A percentile compares a stretch with the other conserved stretches of the same genome.
Conservation (phyloP, 1,140 invertebrate species). For the roundworm (Caenorhabditis elegans) region DNA sequence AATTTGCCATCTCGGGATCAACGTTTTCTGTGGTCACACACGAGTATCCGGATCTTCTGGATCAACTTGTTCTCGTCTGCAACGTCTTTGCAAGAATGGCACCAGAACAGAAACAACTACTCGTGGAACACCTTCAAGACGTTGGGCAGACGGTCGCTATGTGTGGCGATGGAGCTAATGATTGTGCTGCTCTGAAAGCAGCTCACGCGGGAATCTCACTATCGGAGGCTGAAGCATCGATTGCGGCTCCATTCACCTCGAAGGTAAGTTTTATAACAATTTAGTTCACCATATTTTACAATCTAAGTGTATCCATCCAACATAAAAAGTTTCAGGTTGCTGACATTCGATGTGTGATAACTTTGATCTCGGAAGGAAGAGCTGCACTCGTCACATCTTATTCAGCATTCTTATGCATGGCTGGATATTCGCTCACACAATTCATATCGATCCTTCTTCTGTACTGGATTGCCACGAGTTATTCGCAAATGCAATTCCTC, state of each 20-base stretch:
- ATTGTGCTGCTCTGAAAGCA: conserved; percentile 80
- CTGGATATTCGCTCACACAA: conserved; percentile 87
- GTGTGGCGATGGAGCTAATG: conserved; percentile 92
- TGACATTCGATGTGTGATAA: conserved; percentile 86
- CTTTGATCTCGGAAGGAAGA: conserved; percentile 81
- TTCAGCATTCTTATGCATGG: conserved; percentile 96
- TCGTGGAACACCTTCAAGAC: conserved; percentile 80
- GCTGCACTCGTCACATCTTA: conserved; percentile 92
- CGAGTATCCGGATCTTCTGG: conserved; percentile 63
- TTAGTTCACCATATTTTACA: background rate
- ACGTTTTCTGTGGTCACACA: conserved; percentile 61
- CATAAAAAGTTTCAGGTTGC: conserved; percentile 68
- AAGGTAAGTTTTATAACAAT: conserved; percentile 68
- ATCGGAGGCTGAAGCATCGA: conserved; percentile 89
- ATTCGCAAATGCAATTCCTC: conserved; percentile 71
- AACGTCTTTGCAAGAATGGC: conserved; percentile 91
- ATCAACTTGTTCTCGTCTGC: conserved; percentile 64
- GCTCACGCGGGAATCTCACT: conserved; percentile 93
- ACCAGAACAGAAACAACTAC: conserved; percentile 90
- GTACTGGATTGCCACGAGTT: conserved; percentile 72
- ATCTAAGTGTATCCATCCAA: background rate
- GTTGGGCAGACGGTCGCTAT: conserved; percentile 83
- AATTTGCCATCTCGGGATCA: conserved; percentile 48
- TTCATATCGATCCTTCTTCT: conserved; percentile 88
- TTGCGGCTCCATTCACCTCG: conserved; percentile 94